Percentiles rank a stretch among this genome's conserved stretches.
Evolutionary conservation across 2,113 vertebrate genomes (phyloP).

Genomic region (Tetraodon nigroviridis): DNA sequence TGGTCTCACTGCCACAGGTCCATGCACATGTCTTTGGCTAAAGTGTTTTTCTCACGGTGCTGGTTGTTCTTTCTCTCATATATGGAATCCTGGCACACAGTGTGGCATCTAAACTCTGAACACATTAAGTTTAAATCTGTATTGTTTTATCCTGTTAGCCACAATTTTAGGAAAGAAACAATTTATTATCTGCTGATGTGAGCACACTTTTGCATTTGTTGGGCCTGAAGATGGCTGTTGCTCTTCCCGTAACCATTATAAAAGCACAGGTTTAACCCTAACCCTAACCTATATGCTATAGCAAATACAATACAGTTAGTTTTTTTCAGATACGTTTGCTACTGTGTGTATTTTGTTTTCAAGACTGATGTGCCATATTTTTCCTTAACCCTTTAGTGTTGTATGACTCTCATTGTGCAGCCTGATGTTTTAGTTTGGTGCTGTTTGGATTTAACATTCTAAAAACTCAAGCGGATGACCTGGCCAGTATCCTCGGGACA

Average conservation of each 20-base stretch:
- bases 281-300: neutral
- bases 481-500: constrained; percentile 36
- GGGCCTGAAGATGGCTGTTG: neutral
- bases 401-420: constrained; percentile 57
- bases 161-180: neutral
- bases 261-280: neutral
- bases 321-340: constrained; percentile 43
- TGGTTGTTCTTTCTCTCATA: neutral
- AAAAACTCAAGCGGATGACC: constrained; percentile 59
- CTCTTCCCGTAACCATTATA: neutral
- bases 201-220: neutral
- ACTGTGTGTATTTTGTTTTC: constrained; percentile 40
- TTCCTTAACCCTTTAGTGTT: constrained; percentile 46
- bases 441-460: constrained; percentile 58
- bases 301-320: neutral
- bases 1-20: neutral
- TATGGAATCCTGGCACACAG: too few relatives aligned
- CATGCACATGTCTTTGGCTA: neutral
- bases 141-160: neutral
- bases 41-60: neutral
- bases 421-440: constrained; percentile 47
- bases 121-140: too few relatives aligned
- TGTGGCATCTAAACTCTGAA: too few relatives aligned
- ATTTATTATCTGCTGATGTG: neutral
- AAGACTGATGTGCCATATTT: constrained; percentile 42